Conservation (phyloP, 2,888 invertebrate genomes). For the Aromia moschata region DNA sequence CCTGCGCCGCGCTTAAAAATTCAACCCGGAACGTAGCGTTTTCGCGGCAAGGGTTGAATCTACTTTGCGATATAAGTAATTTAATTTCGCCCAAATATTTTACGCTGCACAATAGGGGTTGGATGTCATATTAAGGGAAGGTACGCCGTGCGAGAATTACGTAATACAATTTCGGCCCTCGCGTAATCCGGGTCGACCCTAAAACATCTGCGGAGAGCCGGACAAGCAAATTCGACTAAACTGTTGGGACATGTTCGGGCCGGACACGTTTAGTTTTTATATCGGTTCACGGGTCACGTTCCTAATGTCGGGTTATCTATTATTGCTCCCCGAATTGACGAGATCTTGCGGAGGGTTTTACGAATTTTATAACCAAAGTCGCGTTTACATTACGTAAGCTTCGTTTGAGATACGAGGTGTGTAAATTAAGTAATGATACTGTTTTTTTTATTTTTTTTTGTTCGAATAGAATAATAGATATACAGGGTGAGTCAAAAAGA, state of each 20-base stretch:
- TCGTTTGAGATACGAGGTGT: too few relatives aligned
- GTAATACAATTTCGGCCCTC: conserved; percentile 7
- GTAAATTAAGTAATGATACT: too few relatives aligned
- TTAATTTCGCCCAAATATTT: conserved; percentile 9
- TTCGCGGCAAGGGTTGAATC: background rate
- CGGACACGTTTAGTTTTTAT: conserved; percentile 7
- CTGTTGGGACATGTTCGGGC: conserved; percentile 1
- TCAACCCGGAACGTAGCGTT: background rate
- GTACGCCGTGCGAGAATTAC: conserved; percentile 5
- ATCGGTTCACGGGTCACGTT: conserved; percentile 2
- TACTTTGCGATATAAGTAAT: conserved; percentile 1
- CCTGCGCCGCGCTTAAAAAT: background rate
- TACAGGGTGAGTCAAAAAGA: too few relatives aligned
- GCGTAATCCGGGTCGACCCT: conserved; percentile 13
- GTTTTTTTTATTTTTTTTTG: too few relatives aligned
- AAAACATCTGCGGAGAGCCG: conserved; percentile 3
- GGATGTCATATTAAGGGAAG: conserved; percentile 5
- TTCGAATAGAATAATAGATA: too few relatives aligned
- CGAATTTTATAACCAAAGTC: too few relatives aligned
- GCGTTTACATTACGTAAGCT: too few relatives aligned
- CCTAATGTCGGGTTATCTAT: background rate
- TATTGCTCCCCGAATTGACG: background rate
- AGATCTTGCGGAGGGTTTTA: too few relatives aligned
- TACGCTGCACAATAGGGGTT: background rate
- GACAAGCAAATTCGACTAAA: conserved; percentile 8